Evolutionary conservation across 2,113 vertebrate genomes (phyloP).

Genomic region (Myodes glareolus): DNA sequence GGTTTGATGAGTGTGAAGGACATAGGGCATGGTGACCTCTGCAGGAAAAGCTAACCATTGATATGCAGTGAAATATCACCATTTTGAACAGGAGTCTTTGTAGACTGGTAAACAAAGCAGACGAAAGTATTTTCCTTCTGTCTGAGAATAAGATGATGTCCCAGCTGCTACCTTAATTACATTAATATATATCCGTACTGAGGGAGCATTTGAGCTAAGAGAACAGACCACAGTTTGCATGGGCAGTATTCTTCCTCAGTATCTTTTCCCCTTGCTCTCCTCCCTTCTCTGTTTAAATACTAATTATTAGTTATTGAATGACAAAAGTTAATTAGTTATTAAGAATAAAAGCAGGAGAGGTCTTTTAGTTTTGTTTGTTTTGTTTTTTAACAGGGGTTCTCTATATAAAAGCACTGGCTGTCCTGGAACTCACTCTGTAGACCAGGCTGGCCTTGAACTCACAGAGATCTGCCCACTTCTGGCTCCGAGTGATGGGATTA

Average conservation of each 20-base stretch:
- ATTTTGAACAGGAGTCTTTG: background rate
- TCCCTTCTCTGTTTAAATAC: background rate
- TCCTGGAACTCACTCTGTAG: too few species aligned
- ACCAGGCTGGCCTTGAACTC: too few species aligned
- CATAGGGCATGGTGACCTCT: rapidly evolving
- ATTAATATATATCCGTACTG: background rate
- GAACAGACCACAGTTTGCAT: background rate
- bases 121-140: slow-evolving; percentile 6
- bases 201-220: background rate
- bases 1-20: background rate
- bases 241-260: background rate
- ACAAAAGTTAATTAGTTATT: slow-evolving; percentile 13
- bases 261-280: background rate
- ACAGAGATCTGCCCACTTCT: too few species aligned
- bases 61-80: background rate
- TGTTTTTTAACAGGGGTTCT: too few species aligned
- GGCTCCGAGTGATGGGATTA: too few species aligned
- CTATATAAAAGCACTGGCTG: too few species aligned
- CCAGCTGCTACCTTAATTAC: slow-evolving; percentile 29
- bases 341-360: background rate
- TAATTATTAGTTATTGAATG: background rate
- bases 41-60: background rate
- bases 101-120: background rate
- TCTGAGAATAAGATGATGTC: background rate
- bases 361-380: too few species aligned